Base-by-base conservation (phyloP, 1,140 invertebrate species). In the Eriosoma lanigerum region DNA sequence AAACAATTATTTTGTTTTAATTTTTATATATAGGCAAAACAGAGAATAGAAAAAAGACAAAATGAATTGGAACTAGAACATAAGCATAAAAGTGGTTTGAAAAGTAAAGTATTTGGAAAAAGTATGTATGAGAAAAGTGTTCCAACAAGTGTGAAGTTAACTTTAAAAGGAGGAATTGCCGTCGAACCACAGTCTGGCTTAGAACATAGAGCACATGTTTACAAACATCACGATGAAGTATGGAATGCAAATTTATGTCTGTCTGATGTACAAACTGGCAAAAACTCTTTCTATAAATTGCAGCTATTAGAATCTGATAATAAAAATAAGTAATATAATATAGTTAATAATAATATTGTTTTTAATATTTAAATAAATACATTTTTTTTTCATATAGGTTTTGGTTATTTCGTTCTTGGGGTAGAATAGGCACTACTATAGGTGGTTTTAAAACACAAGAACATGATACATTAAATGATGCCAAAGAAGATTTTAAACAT, bases 281-380 rank as follows among this genome's bases (percentile, higher is more conserved):
- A 93, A 84, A 99, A 99, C 86, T 96, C 94, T 8, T 99, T 89
- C 86, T 99, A 99, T 86, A 98, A 98, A 86, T 82, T 99, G 46
- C 97, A 99, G 86, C 85, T 98, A 50, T 86, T 99, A 17, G 90
- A 97, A 85, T 85, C 90, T 19, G 95, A 98, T 85, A 87, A 86
- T 24, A 86, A 86, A 54, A 87, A 89, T 12, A 89, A 87, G 88
- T 93, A 87, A 62, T 84, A 58, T 85, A 83, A 38, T 75, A 81
- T 83, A 48, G 12, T 29, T 29, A 29, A 15, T 62, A 29, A 58
- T 85, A 83, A 38, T 75, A 81, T 83, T 44, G 12, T 29, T 29
- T 15, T 17, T 62, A 29, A 8, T 54, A 17, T 29, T 26, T 29
- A 15, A 24, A 24, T 58, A 58, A 17, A 24, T 29, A 1, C 6